These are phyloP conservation scores for Helobdella robusta DNA, from an alignment of 2,888 invertebrate genomes.

Conservation along the genomic window DNA sequence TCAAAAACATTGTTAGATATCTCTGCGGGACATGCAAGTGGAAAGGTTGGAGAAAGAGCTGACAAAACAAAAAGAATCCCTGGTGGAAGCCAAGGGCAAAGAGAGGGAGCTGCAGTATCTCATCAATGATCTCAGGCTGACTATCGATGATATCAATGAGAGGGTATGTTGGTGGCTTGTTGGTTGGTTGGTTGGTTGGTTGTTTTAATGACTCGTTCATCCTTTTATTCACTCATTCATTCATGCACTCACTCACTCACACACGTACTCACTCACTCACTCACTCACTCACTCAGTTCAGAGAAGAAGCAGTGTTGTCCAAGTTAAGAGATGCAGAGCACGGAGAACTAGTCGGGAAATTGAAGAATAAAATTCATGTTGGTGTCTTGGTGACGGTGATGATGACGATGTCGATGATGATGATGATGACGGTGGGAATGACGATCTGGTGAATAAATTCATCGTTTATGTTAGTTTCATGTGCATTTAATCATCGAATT, in stretches of 20 bases:
- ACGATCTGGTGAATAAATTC: too few species aligned
- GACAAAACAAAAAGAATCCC: conserved; percentile 10
- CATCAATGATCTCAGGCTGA: conserved; percentile 19
- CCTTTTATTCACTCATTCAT: too few species aligned
- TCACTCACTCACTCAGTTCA: too few species aligned
- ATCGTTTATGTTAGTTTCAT: too few species aligned
- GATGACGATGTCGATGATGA: background rate
- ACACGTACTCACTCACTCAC: too few species aligned
- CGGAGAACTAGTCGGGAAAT: conserved; percentile 12
- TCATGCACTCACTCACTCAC: too few species aligned
- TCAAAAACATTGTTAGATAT: background rate
- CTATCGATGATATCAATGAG: conserved; percentile 17
- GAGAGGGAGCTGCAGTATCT: conserved; percentile 22
- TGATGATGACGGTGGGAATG: too few species aligned
- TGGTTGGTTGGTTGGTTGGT: too few species aligned
- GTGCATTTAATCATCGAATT: too few species aligned
- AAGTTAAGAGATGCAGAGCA: conserved; percentile 22
- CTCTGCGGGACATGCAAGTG: conserved; percentile 10
- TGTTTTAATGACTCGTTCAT: too few species aligned
- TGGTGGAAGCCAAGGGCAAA: conserved; percentile 21
- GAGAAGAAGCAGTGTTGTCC: conserved; percentile 16
- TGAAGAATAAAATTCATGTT: conserved; percentile 13
- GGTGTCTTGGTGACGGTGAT: background rate
- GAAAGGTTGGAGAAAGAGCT: conserved; percentile 21
- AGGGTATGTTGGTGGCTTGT: conserved; percentile 5